Conservation (phyloP, 2,888 invertebrate species). For the Drosophila sordidula region DNA sequence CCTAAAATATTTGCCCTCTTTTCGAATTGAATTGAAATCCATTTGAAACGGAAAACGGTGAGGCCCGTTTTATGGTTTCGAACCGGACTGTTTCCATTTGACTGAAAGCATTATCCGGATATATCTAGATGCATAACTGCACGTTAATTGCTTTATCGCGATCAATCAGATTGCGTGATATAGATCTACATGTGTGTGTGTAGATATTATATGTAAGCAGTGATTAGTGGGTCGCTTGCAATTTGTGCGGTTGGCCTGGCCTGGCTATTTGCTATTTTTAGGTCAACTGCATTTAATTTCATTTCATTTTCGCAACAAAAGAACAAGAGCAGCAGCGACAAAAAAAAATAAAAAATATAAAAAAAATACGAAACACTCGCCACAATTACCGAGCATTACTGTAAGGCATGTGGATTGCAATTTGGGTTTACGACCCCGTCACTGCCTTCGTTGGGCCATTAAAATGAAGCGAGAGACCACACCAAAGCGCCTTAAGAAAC, state of each 20-base stretch:
- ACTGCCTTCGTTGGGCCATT: slow-evolving; percentile 30
- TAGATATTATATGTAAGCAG: slow-evolving; percentile 7
- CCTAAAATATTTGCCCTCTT: too few relatives aligned
- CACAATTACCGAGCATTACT: slow-evolving; percentile 57
- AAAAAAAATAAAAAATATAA: slow-evolving; percentile 2
- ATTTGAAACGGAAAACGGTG: too few relatives aligned
- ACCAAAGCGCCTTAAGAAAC: slow-evolving; percentile 10
- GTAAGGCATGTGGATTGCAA: slow-evolving; percentile 65
- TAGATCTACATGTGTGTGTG: background rate
- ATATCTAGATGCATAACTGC: slow-evolving; percentile 15
- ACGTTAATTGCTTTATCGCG: slow-evolving; percentile 35
- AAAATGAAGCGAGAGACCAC: slow-evolving; percentile 28
- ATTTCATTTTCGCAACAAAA: slow-evolving; percentile 57
- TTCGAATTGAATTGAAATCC: too few relatives aligned
- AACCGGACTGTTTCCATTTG: background rate
- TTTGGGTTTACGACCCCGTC: slow-evolving; percentile 65
- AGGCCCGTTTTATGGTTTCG: too few relatives aligned
- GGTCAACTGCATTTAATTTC: slow-evolving; percentile 76
- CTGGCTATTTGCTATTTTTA: slow-evolving; percentile 58
- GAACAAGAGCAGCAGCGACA: slow-evolving; percentile 15
- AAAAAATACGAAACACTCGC: slow-evolving; percentile 37
- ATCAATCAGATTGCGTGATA: slow-evolving; percentile 27
- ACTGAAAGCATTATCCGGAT: background rate
- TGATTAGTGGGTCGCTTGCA: slow-evolving; percentile 42
- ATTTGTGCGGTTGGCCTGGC: slow-evolving; percentile 27